Evolutionary conservation across 2,797 vertebrate genomes (phyloP).

Genomic region (Cetoscarus ocellatus): DNA sequence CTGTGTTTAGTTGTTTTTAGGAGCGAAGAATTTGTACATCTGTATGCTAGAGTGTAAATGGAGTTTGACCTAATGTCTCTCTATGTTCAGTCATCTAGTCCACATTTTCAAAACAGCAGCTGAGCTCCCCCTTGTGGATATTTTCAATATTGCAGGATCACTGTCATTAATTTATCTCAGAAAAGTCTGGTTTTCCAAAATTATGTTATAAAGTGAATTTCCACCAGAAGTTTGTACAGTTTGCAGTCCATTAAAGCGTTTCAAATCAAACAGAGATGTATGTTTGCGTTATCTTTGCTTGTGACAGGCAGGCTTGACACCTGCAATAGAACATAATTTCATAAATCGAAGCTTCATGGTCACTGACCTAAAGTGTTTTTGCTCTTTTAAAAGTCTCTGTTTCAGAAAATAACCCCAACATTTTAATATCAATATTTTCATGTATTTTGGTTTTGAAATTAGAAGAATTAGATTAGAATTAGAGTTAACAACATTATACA

Average conservation of each 20-base stretch:
- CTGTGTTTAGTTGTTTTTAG: slow-evolving; percentile 37
- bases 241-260: slow-evolving; percentile 15
- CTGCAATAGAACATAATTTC: slow-evolving; percentile 7
- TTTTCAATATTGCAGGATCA: slow-evolving; percentile 34
- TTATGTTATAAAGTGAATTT: slow-evolving; percentile 19
- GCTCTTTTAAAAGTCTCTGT: slow-evolving; percentile 15
- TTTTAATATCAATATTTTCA: slow-evolving; percentile 14
- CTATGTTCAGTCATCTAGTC: slow-evolving; percentile 7
- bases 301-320: slow-evolving; percentile 18
- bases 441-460: too few species aligned
- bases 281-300: not conserved
- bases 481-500: too few species aligned
- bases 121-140: slow-evolving; percentile 64
- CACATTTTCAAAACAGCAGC: slow-evolving; percentile 15
- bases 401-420: slow-evolving; percentile 19
- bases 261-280: not conserved
- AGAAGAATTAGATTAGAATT: too few species aligned
- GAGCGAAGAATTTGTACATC: not conserved
- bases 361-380: slow-evolving; percentile 26
- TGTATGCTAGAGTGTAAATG: slow-evolving; percentile 6
- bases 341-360: slow-evolving; percentile 8
- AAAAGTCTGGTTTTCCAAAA: slow-evolving; percentile 12
- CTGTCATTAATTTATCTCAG: slow-evolving; percentile 28
- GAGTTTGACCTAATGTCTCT: slow-evolving; percentile 19
- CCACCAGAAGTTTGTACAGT: slow-evolving; percentile 14